Conservation (phyloP, 2,797 vertebrate species). For the Hapalemur alaotrensis region DNA sequence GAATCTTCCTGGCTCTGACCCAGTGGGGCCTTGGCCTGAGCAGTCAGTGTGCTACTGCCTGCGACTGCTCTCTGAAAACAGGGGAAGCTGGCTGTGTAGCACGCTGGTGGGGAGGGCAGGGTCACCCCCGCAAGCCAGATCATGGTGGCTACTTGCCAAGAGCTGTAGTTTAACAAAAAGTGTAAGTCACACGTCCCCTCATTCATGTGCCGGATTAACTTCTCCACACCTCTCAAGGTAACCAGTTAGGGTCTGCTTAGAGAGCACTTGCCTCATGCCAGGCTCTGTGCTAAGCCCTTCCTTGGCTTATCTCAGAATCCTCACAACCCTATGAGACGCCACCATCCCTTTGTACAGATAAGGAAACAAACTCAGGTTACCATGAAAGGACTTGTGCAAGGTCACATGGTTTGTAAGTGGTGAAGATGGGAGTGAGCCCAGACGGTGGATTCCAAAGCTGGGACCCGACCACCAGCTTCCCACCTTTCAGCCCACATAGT, state of each 20-base stretch:
- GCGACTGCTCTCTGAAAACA: accelerated
- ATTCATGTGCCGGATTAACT: background rate
- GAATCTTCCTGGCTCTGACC: background rate
- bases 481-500: background rate
- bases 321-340: background rate
- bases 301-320: background rate
- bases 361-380: background rate
- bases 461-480: background rate
- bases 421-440: background rate
- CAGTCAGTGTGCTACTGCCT: accelerated
- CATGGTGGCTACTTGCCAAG: accelerated
- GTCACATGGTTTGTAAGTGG: background rate
- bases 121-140: accelerated
- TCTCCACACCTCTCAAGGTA: background rate
- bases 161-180: background rate
- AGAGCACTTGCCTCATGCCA: background rate
- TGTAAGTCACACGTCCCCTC: background rate
- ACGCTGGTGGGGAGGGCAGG: accelerated
- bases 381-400: background rate
- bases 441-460: background rate
- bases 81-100: background rate
- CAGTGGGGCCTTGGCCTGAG: background rate
- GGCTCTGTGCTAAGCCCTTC: background rate
- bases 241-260: accelerated
- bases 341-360: background rate